Evolutionary conservation across 1,140 invertebrate genomes (phyloP).

Genomic region (Drosophila melanogaster): DNA sequence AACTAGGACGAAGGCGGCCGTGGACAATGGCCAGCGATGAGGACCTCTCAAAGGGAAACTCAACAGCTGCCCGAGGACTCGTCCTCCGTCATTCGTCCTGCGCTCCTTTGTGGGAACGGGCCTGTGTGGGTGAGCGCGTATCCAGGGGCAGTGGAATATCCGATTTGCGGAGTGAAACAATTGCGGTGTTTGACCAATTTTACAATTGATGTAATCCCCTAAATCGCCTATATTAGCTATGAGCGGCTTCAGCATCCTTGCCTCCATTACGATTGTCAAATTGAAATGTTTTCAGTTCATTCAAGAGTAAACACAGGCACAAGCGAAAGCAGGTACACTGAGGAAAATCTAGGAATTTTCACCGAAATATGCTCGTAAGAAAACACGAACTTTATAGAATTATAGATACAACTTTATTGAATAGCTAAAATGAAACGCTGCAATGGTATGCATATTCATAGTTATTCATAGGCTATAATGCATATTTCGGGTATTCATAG

Average conservation of each 20-base stretch:
- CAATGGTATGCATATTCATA: too few relatives aligned
- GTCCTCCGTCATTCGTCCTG: slow-evolving; percentile 10
- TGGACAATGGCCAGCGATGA: slow-evolving; percentile 54
- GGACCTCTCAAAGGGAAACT: slow-evolving; percentile 61
- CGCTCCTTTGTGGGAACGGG: slow-evolving; percentile 9
- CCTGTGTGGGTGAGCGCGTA: slow-evolving; percentile 30
- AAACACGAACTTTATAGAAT: too few relatives aligned
- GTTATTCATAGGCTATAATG: too few relatives aligned
- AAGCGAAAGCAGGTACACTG: slow-evolving; percentile 27
- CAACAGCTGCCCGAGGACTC: slow-evolving; percentile 61
- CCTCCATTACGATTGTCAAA: slow-evolving; percentile 67
- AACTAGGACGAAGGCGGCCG: slow-evolving; percentile 48
- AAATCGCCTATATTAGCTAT: slow-evolving; percentile 81
- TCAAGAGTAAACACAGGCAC: slow-evolving; percentile 68
- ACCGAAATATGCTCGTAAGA: background rate
- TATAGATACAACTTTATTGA: too few relatives aligned
- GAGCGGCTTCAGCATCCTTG: slow-evolving; percentile 46
- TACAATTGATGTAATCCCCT: slow-evolving; percentile 76
- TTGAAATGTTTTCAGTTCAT: slow-evolving; percentile 81
- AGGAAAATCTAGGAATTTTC: too few relatives aligned
- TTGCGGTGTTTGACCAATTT: slow-evolving; percentile 83
- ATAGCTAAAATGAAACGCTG: too few relatives aligned
- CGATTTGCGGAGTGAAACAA: slow-evolving; percentile 83
- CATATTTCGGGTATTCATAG: too few relatives aligned
- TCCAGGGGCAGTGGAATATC: slow-evolving; percentile 74